These are phyloP conservation scores for Eucidaris tribuloides DNA, from an alignment of 35 echinoderm and acorn worm genomes.

Conservation along the genomic window DNA sequence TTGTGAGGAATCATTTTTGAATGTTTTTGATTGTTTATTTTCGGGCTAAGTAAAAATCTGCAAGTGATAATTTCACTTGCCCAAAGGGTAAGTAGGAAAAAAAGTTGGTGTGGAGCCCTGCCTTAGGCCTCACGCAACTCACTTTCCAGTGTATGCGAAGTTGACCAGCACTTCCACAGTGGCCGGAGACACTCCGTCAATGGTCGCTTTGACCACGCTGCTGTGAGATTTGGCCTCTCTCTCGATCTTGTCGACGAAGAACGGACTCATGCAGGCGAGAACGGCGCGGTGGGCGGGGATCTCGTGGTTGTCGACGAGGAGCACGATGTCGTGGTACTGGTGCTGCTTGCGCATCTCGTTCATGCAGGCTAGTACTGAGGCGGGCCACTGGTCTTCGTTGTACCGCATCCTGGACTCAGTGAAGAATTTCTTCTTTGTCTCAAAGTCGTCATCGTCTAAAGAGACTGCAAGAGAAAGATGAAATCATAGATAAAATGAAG, in stretches of 20 bases:
- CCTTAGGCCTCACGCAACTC: no score
- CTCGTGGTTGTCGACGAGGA: conserved; percentile 65
- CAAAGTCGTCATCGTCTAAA: conserved; percentile 12
- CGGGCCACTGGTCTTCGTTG: conserved; percentile 56
- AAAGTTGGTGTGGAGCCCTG: no score
- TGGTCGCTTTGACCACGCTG: not conserved
- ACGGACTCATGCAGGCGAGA: conserved; percentile 79
- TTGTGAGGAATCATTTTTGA: no score
- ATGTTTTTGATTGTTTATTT: no score
- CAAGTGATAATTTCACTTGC: no score
- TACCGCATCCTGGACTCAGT: conserved; percentile 13
- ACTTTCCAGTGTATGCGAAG: conserved; percentile 92
- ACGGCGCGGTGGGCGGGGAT: conserved; percentile 89
- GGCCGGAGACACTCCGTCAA: conserved; percentile 36
- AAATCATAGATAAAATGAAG: no score
- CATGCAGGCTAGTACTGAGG: conserved; percentile 58
- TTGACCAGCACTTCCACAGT: conserved; percentile 81
- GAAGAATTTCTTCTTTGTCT: not conserved
- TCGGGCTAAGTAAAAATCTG: no score
- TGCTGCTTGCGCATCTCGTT: conserved; percentile 91
- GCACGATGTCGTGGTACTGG: conserved; percentile 71
- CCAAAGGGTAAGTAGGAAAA: no score
- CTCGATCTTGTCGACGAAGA: conserved; percentile 25
- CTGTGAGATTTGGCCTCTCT: not conserved
- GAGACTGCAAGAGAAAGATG: no score